Percentiles rank a stretch among this genome's conserved stretches.
Conservation (phyloP, 2,113 vertebrate genomes). For the Clarias gariepinus region DNA sequence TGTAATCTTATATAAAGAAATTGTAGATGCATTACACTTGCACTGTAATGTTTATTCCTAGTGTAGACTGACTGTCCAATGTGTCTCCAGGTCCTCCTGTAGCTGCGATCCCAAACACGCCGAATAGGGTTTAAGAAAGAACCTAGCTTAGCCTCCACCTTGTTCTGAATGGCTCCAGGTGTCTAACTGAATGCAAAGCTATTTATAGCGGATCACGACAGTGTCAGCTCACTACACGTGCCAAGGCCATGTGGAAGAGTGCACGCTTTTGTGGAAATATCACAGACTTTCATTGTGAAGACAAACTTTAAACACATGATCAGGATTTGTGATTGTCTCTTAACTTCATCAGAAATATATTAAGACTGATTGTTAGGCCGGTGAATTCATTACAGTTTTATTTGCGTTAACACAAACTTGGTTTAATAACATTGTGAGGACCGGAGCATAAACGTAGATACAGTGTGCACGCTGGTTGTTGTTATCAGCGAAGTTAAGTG, state of each 20-base stretch:
- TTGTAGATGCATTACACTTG: too few species aligned
- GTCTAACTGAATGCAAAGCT: slow-evolving; percentile 31
- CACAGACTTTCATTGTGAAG: neutral
- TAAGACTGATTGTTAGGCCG: neutral
- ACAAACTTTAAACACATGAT: neutral
- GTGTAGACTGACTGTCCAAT: neutral
- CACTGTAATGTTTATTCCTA: neutral
- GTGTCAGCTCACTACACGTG: neutral
- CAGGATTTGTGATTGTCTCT: neutral
- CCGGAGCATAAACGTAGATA: slow-evolving; percentile 30
- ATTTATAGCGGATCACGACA: slow-evolving; percentile 31
- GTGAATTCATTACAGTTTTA: too few species aligned
- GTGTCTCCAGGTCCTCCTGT: neutral
- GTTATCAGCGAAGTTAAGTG: neutral
- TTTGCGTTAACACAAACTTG: too few species aligned
- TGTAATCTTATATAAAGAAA: neutral
- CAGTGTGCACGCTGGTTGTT: neutral
- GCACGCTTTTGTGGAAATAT: slow-evolving; percentile 10
- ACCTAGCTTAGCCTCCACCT: slow-evolving; percentile 30
- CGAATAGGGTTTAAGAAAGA: neutral
- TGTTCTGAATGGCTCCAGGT: slow-evolving; percentile 5
- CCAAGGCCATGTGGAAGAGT: slow-evolving; percentile 17
- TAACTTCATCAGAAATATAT: neutral
- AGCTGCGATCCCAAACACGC: neutral
- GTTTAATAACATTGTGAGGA: neutral